phyloP scores from a whole-genome alignment of 2,113 vertebrate genomes.

The Dolichallabes microphthalmus region DNA sequence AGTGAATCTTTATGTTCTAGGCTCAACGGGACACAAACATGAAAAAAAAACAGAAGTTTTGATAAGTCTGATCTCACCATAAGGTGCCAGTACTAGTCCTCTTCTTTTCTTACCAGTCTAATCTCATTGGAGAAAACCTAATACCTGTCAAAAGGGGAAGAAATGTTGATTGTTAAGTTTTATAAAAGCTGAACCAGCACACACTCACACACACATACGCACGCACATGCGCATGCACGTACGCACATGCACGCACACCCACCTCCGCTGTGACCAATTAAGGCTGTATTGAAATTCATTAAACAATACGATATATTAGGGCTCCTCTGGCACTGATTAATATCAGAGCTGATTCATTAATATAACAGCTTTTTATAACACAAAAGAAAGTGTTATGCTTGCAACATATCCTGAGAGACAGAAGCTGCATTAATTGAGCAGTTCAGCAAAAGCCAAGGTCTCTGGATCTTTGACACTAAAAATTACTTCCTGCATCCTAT shows the following conservation, averaged over 20 bases:
- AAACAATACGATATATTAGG: background rate
- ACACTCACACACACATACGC: constrained; percentile 25
- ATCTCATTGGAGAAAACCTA: constrained; percentile 7
- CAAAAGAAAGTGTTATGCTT: background rate
- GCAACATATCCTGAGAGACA: constrained; percentile 1
- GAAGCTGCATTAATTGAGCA: background rate
- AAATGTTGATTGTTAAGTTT: background rate
- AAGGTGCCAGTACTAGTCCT: constrained; percentile 5
- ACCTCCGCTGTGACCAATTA: background rate
- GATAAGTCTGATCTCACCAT: constrained; percentile 30
- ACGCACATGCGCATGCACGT: constrained; percentile 15
- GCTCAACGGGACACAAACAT: too few relatives aligned
- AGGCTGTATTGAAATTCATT: constrained; percentile 15
- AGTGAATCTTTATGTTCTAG: background rate
- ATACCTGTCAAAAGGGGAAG: constrained; percentile 17
- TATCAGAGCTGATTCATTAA: background rate
- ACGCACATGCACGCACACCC: constrained; percentile 4
- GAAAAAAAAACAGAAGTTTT: too few relatives aligned
- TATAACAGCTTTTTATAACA: constrained; percentile 2
- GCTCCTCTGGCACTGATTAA: background rate
- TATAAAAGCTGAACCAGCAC: background rate
- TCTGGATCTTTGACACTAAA: background rate
- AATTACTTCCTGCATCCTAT: background rate
- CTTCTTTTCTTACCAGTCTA: background rate
- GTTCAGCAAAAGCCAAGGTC: constrained; percentile 24